A percentile compares a stretch with the other conserved stretches of the same genome.
Evolutionary conservation across 2,888 invertebrate species (phyloP).

Genomic region (Parasteatoda lunata): DNA sequence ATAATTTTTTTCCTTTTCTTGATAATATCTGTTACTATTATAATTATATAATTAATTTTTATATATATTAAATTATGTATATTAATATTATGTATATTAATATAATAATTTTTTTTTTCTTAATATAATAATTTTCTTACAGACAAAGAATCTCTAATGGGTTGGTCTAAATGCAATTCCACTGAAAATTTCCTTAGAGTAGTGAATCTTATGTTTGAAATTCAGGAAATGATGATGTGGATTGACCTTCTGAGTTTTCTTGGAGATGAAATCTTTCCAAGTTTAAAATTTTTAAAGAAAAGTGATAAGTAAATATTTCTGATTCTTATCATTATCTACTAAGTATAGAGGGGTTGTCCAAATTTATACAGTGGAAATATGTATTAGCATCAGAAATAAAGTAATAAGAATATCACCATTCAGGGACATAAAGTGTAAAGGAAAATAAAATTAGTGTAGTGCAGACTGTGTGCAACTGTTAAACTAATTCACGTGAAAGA

Average conservation of each 20-base stretch:
- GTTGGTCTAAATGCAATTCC: neutral
- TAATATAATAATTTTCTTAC: neutral
- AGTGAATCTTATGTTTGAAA: constrained; percentile 18
- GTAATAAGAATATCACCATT: too few species aligned
- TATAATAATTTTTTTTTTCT: neutral
- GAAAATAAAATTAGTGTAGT: too few species aligned
- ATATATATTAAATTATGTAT: too few species aligned
- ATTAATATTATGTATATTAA: neutral
- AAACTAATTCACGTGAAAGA: too few species aligned
- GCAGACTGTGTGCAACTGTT: too few species aligned
- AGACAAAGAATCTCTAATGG: neutral
- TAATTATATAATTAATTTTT: too few species aligned
- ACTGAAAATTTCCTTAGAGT: constrained; percentile 12
- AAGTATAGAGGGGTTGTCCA: too few species aligned
- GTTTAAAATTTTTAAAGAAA: constrained; percentile 18
- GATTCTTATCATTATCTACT: neutral
- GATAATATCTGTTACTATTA: too few species aligned
- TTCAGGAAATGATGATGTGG: constrained; percentile 46
- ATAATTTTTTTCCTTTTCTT: too few species aligned
- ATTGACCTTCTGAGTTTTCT: constrained; percentile 31
- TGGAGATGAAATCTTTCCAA: constrained; percentile 28
- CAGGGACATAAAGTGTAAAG: too few species aligned
- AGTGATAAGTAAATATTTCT: constrained; percentile 25
- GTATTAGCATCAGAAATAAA: too few species aligned
- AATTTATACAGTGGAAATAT: too few species aligned